These are phyloP conservation scores for Setipinna tenuifilis DNA, from an alignment of 2,797 vertebrate genomes.

Conservation along the genomic window DNA sequence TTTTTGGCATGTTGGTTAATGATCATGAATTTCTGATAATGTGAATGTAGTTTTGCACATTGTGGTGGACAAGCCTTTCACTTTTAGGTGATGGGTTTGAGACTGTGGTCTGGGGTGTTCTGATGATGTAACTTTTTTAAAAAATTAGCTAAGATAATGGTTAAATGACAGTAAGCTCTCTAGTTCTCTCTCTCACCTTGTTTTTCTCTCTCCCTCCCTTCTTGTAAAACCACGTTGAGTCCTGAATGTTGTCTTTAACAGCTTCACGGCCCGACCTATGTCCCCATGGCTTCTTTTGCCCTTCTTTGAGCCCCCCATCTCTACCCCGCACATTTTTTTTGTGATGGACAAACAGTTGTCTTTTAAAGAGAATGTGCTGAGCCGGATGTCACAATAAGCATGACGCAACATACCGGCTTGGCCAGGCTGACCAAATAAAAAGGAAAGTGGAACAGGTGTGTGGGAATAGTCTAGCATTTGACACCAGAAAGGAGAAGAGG, in stretches of 20 bases:
- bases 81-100: too few species aligned
- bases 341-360: neutral
- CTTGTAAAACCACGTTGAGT: neutral
- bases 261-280: neutral
- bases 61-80: too few species aligned
- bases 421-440: neutral
- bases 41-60: too few species aligned
- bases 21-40: too few species aligned
- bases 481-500: neutral
- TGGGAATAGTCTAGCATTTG: neutral
- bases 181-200: too few species aligned
- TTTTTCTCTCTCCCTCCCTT: neutral
- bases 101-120: too few species aligned
- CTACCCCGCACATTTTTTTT: too few species aligned
- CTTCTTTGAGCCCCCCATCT: neutral
- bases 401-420: neutral
- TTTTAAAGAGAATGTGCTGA: neutral
- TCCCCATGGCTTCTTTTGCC: neutral
- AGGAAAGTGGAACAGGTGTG: slow-evolving; percentile 11
- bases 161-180: too few species aligned
- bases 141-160: too few species aligned
- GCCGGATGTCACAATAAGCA: neutral
- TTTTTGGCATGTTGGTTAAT: too few species aligned
- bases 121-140: too few species aligned
- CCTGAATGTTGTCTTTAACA: neutral